These are phyloP conservation scores for Microtus obscurus DNA, from an alignment of 2,797 vertebrate species.

Conservation along the genomic window DNA sequence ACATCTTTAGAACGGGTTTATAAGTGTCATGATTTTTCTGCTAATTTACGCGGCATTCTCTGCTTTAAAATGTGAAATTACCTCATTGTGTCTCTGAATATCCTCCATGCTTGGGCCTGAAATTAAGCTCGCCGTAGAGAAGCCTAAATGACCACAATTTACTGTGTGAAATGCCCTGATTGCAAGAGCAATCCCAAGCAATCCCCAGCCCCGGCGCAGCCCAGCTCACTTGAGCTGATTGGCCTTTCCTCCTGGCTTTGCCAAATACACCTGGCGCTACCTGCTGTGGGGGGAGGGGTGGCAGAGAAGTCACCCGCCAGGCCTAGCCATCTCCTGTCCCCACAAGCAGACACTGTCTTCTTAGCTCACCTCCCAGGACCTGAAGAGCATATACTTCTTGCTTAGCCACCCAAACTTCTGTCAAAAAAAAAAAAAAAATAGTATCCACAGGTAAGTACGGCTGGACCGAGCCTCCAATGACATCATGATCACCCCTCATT, in stretches of 20 bases:
- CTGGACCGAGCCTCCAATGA: background rate
- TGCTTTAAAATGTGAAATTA: conserved; percentile 88
- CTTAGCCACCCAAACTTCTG: background rate
- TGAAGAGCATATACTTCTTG: background rate
- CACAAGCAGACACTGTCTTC: conserved; percentile 16
- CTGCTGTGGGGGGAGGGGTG: conserved; percentile 56
- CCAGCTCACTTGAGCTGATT: conserved; percentile 88
- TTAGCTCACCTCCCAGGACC: conserved; percentile 13
- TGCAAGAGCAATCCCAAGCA: conserved; percentile 89
- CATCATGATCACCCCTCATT: background rate
- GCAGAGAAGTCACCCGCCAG: background rate
- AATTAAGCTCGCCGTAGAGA: conserved; percentile 87
- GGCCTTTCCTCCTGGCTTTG: conserved; percentile 80
- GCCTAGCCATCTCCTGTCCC: background rate
- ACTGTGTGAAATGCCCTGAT: conserved; percentile 90
- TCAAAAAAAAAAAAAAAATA: background rate
- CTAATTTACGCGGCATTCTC: conserved; percentile 87
- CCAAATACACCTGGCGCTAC: conserved; percentile 81
- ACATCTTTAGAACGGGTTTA: conserved; percentile 88
- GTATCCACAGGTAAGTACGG: too few relatives aligned
- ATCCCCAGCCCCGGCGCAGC: conserved; percentile 82
- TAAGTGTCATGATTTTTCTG: conserved; percentile 89
- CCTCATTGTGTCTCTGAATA: conserved; percentile 90
- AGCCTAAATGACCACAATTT: conserved; percentile 91
- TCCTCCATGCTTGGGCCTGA: conserved; percentile 85